Conservation (phyloP, 2,888 invertebrate genomes). For the Hanleya hanleyi region DNA sequence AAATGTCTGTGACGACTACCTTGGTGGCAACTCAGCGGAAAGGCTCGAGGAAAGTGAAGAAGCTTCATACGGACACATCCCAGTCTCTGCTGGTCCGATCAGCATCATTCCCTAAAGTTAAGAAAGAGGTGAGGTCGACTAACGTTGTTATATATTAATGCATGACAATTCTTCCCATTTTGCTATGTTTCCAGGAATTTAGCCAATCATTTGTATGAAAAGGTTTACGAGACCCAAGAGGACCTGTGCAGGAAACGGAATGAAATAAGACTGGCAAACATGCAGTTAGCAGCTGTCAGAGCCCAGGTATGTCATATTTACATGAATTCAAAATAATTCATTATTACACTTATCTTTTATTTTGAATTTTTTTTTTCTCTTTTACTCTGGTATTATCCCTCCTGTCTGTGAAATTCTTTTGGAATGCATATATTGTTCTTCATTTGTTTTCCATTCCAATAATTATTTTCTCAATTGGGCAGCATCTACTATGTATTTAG, state of each 20-base stretch:
- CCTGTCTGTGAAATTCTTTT: no score
- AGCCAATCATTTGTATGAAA: conserved; percentile 83
- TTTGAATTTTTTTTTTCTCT: no score
- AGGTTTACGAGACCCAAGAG: conserved; percentile 96
- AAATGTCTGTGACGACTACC: no score
- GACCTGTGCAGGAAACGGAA: conserved; percentile 95
- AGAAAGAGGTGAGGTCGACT: not conserved
- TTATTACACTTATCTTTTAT: no score
- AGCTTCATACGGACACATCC: not conserved
- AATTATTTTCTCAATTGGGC: no score
- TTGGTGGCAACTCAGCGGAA: no score
- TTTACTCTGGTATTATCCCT: no score
- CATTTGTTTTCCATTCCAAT: no score
- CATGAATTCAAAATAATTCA: no score
- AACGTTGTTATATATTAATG: not conserved
- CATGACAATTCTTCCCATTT: not conserved
- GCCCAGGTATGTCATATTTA: no score
- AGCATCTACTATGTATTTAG: no score
- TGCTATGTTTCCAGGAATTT: conserved; percentile 57
- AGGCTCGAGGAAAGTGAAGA: not conserved
- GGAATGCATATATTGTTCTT: no score
- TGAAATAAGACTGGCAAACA: conserved; percentile 91
- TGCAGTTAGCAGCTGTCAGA: conserved; percentile 91
- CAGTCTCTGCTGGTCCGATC: not conserved
- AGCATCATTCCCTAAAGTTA: not conserved